A percentile compares a stretch with the other conserved stretches of the same genome.
Evolutionary conservation across 2,888 invertebrate genomes (phyloP).

Genomic region (Torymus texanus): DNA sequence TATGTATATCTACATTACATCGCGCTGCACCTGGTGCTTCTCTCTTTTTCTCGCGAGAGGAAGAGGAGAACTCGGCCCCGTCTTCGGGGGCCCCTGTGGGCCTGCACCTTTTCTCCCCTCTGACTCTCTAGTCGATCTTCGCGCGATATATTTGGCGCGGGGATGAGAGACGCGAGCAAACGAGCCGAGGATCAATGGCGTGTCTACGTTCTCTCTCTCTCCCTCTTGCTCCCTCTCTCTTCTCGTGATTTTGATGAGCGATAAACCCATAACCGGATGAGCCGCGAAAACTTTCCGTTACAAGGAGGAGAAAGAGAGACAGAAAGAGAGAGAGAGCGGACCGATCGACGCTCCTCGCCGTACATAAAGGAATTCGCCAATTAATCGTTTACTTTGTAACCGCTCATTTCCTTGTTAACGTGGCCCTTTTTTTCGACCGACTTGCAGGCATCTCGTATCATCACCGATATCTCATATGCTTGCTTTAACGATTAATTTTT

Average conservation of each 20-base stretch:
- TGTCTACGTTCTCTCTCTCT: slow-evolving; percentile 21
- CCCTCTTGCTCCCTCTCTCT: slow-evolving; percentile 8
- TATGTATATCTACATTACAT: slow-evolving; percentile 65
- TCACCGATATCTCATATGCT: neutral
- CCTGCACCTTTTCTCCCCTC: slow-evolving; percentile 59
- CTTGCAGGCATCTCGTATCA: neutral
- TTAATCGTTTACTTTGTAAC: slow-evolving; percentile 53
- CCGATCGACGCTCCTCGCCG: neutral
- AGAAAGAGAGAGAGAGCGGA: no score
- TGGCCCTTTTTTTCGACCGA: slow-evolving; percentile 4
- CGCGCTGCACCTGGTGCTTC: slow-evolving; percentile 68
- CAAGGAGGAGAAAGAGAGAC: neutral
- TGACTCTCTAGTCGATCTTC: slow-evolving; percentile 36
- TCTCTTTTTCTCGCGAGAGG: slow-evolving; percentile 64
- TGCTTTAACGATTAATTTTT: slow-evolving; percentile 22
- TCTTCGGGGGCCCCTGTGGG: slow-evolving; percentile 27
- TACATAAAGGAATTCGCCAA: slow-evolving; percentile 30
- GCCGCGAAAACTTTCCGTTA: slow-evolving; percentile 57
- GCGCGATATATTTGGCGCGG: slow-evolving; percentile 40
- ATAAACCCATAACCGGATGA: slow-evolving; percentile 55
- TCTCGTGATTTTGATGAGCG: slow-evolving; percentile 48
- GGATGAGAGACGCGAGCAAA: slow-evolving; percentile 2
- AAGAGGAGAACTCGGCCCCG: slow-evolving; percentile 7
- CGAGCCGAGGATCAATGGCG: slow-evolving; percentile 40
- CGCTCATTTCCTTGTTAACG: slow-evolving; percentile 50